phyloP scores from a whole-genome alignment of 2,888 invertebrate genomes.

The Anorthoa munda region DNA sequence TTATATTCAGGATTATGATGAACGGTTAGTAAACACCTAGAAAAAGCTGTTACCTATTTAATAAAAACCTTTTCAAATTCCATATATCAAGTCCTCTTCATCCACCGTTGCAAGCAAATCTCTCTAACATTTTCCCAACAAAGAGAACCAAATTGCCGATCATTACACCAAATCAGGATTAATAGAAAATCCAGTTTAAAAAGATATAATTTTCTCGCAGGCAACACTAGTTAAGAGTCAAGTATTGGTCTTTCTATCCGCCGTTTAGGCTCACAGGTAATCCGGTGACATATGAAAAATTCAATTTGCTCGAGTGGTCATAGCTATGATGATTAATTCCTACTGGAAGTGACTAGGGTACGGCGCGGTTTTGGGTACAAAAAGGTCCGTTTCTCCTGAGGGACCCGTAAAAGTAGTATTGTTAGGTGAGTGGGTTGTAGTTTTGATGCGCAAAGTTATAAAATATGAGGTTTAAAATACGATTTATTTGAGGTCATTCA shows the following conservation, averaged over 20 bases:
- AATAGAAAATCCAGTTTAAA: slow-evolving; percentile 26
- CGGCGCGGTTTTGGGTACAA: background rate
- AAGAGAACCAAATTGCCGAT: slow-evolving; percentile 23
- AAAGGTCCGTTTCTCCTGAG: slow-evolving; percentile 1
- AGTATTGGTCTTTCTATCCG: slow-evolving; percentile 23
- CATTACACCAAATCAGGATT: slow-evolving; percentile 29
- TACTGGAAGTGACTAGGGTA: slow-evolving; percentile 47
- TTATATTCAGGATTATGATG: too few relatives aligned
- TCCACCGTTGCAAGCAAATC: background rate
- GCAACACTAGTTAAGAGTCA: slow-evolving; percentile 1
- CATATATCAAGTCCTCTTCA: background rate
- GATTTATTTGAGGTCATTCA: too few relatives aligned
- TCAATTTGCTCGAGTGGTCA: slow-evolving; percentile 69
- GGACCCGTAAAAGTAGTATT: slow-evolving; percentile 11
- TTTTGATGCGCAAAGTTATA: background rate
- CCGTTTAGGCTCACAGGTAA: slow-evolving; percentile 56
- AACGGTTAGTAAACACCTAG: too few relatives aligned
- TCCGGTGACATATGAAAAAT: slow-evolving; percentile 70
- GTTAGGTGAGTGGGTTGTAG: background rate
- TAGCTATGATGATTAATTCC: slow-evolving; percentile 12
- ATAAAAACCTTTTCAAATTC: background rate
- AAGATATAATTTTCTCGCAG: slow-evolving; percentile 14
- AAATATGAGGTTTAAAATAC: background rate
- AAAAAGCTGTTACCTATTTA: too few relatives aligned
- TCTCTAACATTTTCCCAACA: too few relatives aligned